Evolutionary conservation across 2,797 vertebrate genomes (phyloP), one percentile per base, ranked within the genome.

Genomic region (Oreochromis mossambicus): DNA sequence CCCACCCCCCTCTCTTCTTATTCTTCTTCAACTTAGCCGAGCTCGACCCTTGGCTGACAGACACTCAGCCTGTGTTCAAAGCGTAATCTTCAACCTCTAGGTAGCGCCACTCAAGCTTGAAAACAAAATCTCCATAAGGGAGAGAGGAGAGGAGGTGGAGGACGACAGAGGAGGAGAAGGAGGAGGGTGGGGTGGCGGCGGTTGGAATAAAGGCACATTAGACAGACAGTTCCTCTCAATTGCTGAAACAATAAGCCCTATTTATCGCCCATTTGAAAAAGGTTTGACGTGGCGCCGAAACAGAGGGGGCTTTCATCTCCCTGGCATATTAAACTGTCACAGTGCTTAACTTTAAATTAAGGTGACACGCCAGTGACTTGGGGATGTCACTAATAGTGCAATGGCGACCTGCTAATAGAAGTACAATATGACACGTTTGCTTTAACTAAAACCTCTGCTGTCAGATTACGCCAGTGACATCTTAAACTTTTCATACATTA

Each of bases 281-380:
- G 89, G 91, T 92, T 94, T 95, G 94, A 94, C 89, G 89, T 84
- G 95, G 91, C 87, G 70, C 81, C 15, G 92, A 92, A 95, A 95
- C 93, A 95, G 92, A 91, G 87, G 89, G 46, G 85, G 90, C 94
- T 94, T 93, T 95, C 94, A 95, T 95, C 94, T 94, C 90, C 50
- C 86, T 73, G 90, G 86, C 93, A 92, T 95, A 96, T 96, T 96
- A 96, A 96, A 96, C 95, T 96, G 95, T 96, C 96, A 95, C 92
- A 89, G 94, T 90, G 94, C 94, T 95, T 94, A 95, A 95, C 94
- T 94, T 94, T 95, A 95, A 95, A 93, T 94, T 92, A 94, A 95
- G 96, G 95, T 96, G 96, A 96, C 96, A 95, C 92, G 87, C 87
- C 89, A 87, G 70, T 88, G 95, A 95, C 93, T 94, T 81, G 90